phyloP scores from a whole-genome alignment of 2,888 invertebrate species.

The Idaea straminata region DNA sequence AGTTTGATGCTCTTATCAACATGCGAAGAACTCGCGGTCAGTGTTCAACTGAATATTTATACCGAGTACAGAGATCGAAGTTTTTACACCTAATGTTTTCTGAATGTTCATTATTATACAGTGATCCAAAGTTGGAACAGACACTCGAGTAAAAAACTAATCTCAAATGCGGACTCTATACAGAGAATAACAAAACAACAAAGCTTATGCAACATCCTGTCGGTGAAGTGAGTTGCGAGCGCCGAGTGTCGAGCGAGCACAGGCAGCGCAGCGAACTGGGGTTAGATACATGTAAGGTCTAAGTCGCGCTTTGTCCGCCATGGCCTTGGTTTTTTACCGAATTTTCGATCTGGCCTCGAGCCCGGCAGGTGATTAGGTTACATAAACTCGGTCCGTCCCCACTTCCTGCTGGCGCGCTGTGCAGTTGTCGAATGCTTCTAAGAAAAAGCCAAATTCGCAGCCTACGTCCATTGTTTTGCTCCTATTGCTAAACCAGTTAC shows the following conservation, averaged over 20 bases:
- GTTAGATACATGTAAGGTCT: constrained; percentile 60
- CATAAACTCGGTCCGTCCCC: constrained; percentile 76
- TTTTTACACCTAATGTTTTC: constrained; percentile 37
- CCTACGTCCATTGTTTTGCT: constrained; percentile 63
- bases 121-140: constrained; percentile 17
- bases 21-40: constrained; percentile 47
- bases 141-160: constrained; percentile 67
- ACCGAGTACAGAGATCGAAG: constrained; percentile 25
- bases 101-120: constrained; percentile 55
- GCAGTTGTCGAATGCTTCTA: constrained; percentile 74
- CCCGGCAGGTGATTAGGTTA: constrained; percentile 78
- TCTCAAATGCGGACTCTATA: constrained; percentile 67
- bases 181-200: constrained; percentile 73
- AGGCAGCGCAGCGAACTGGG: not conserved
- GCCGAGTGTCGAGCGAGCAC: constrained; percentile 25
- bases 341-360: constrained; percentile 62
- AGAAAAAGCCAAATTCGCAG: constrained; percentile 72
- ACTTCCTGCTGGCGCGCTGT: constrained; percentile 76
- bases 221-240: constrained; percentile 44
- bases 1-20: constrained; percentile 51
- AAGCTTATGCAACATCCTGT: constrained; percentile 79
- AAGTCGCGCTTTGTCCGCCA: constrained; percentile 58
- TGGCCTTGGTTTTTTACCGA: constrained; percentile 75
- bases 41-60: constrained; percentile 40
- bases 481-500: constrained; percentile 58